Conservation (phyloP, 2,797 vertebrate genomes). For the Poeciliopsis turneri region DNA sequence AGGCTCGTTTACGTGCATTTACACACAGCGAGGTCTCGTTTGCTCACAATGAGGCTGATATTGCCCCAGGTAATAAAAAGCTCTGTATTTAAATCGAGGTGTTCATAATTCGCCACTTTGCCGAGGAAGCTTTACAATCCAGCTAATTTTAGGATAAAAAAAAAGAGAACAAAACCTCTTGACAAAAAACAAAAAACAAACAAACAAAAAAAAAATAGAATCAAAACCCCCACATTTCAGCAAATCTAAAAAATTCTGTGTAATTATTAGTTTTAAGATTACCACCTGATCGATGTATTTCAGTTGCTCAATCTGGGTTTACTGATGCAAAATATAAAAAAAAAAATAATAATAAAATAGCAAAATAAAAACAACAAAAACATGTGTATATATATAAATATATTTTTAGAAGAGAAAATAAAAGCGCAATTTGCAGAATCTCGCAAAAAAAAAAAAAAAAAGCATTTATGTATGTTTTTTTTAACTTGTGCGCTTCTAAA, state of each 20-base stretch:
- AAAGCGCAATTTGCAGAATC: not conserved
- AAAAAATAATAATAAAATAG: too few species aligned
- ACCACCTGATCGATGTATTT: not conserved
- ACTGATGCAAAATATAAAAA: not conserved
- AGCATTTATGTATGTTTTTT: rapidly evolving
- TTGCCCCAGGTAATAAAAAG: constrained; percentile 60
- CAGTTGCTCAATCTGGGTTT: not conserved
- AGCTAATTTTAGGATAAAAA: not conserved
- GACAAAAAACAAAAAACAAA: too few species aligned
- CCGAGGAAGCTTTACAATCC: constrained; percentile 8
- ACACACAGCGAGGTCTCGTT: constrained; percentile 56
- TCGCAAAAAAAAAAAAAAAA: too few species aligned
- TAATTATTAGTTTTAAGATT: not conserved
- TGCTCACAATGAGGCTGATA: constrained; percentile 21
- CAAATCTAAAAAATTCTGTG: not conserved
- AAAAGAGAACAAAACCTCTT: not conserved
- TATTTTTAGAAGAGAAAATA: not conserved
- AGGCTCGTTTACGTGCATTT: constrained; percentile 44
- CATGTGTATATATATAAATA: too few species aligned
- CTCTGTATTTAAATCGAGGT: constrained; percentile 74
- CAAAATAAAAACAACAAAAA: too few species aligned
- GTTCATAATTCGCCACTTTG: constrained; percentile 25
- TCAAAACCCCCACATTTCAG: not conserved
- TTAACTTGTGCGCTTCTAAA: too few species aligned
- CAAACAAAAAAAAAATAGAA: not conserved